phyloP scores from a whole-genome alignment of 1,140 invertebrate genomes.

The Lucilia sericata region DNA sequence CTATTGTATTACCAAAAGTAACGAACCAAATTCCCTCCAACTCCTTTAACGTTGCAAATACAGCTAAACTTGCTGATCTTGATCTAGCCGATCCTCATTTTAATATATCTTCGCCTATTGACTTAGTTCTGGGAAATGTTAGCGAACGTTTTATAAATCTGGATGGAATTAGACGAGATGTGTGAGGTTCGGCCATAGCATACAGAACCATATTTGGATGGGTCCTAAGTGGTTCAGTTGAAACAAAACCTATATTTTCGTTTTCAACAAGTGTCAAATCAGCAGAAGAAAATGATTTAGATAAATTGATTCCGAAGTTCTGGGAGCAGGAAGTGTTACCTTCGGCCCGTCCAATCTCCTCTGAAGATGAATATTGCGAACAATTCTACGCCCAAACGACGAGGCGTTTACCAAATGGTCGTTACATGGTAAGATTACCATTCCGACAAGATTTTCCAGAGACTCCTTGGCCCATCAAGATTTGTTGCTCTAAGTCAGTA shows the following conservation, averaged over 20 bases:
- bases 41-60: neutral
- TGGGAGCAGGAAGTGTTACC: neutral
- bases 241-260: neutral
- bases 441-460: neutral
- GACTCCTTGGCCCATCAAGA: neutral
- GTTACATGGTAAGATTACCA: slow-evolving; percentile 18
- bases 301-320: neutral
- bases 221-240: slow-evolving; percentile 20
- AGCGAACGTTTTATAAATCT: neutral
- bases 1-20: slow-evolving; percentile 5
- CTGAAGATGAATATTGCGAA: neutral
- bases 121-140: neutral
- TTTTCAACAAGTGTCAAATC: neutral
- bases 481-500: neutral
- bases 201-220: slow-evolving; percentile 29
- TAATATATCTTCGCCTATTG: neutral
- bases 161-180: neutral
- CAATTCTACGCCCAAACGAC: neutral
- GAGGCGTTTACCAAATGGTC: neutral
- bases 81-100: neutral
- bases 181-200: neutral
- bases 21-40: neutral
- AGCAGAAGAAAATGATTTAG: neutral
- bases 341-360: neutral
- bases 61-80: neutral